These are phyloP conservation scores for Caenorhabditis afra DNA, from an alignment of 2,888 invertebrate species.

Conservation along the genomic window DNA sequence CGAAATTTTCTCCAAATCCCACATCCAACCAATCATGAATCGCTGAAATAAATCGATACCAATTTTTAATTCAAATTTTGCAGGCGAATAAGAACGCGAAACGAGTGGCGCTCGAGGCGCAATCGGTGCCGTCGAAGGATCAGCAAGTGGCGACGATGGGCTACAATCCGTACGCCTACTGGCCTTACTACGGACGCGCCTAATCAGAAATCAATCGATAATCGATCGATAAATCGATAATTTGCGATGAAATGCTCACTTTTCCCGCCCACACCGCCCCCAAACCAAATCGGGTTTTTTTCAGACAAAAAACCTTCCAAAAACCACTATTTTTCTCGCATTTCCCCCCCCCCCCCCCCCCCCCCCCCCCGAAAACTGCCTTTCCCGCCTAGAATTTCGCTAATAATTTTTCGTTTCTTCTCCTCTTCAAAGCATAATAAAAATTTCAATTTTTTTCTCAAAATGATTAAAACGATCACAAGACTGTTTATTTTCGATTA, in stretches of 20 bases:
- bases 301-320: neutral
- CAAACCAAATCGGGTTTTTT: neutral
- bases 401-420: slow-evolving; percentile 19
- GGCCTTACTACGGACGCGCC: slow-evolving; percentile 78
- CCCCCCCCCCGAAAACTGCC: slow-evolving; percentile 30
- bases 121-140: slow-evolving; percentile 70
- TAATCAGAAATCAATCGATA: slow-evolving; percentile 48
- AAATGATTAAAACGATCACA: no score
- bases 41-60: no score
- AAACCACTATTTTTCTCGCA: neutral
- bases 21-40: no score
- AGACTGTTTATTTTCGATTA: no score
- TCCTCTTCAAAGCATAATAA: slow-evolving; percentile 23
- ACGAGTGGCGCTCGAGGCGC: slow-evolving; percentile 74
- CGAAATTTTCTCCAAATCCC: no score
- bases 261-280: neutral
- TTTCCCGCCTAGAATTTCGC: slow-evolving; percentile 16
- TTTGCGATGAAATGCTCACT: neutral
- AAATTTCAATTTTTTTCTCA: no score
- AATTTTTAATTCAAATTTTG: slow-evolving; percentile 37
- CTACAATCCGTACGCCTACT: slow-evolving; percentile 79
- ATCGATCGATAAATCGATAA: neutral
- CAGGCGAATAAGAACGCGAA: slow-evolving; percentile 79
- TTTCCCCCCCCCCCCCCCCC: slow-evolving; percentile 14
- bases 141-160: slow-evolving; percentile 76